Evolutionary conservation across 2,797 vertebrate species (phyloP).

Genomic region (Amblyopsis hoosieri): DNA sequence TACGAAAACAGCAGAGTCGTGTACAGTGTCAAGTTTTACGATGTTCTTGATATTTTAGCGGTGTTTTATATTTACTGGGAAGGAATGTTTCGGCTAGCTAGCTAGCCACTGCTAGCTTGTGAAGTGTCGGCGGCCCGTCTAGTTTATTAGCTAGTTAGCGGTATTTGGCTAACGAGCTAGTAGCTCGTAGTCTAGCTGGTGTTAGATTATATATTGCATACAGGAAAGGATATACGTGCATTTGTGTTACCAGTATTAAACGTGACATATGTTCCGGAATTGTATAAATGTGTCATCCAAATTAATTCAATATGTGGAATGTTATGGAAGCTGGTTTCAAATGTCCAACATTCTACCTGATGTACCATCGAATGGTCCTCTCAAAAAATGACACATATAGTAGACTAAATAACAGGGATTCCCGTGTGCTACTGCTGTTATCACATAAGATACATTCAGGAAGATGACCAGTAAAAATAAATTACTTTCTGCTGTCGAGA

Average conservation of each 20-base stretch:
- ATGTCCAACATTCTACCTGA: constrained; percentile 30
- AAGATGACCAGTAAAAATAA: constrained; percentile 35
- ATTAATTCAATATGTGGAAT: constrained; percentile 36
- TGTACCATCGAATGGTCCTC: constrained; percentile 10
- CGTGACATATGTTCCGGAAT: constrained; percentile 31
- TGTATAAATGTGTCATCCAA: background rate
- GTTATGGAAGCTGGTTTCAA: constrained; percentile 27
- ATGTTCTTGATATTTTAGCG: constrained; percentile 11
- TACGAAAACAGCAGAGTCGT: background rate
- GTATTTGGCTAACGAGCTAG: constrained; percentile 64
- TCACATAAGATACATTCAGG: constrained; percentile 58
- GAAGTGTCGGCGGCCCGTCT: constrained; percentile 64
- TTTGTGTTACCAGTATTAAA: constrained; percentile 42
- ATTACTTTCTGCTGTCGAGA: constrained; percentile 26
- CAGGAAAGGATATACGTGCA: constrained; percentile 21
- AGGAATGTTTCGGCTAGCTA: constrained; percentile 62
- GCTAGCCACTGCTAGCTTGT: constrained; percentile 66
- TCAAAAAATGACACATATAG: constrained; percentile 54
- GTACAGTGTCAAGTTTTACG: background rate
- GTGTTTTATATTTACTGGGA: constrained; percentile 28
- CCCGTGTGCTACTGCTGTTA: constrained; percentile 52
- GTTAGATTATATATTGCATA: background rate
- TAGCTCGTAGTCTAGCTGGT: constrained; percentile 49
- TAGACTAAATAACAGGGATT: constrained; percentile 42
- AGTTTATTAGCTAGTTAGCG: constrained; percentile 71